Conservation (phyloP, 2,113 vertebrate species). For the Acanthisitta chloris region DNA sequence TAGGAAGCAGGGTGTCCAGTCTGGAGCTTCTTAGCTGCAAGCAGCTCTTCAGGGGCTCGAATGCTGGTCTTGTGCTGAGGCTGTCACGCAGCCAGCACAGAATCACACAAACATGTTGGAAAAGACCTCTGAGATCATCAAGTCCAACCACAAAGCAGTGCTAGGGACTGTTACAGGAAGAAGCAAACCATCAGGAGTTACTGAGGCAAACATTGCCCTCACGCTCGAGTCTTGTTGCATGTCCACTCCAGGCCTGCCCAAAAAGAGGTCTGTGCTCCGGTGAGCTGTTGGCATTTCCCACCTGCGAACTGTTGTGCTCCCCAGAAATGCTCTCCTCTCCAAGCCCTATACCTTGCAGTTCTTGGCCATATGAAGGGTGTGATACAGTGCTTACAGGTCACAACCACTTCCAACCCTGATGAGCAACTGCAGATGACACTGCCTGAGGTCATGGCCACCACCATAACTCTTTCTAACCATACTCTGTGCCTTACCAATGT, state of each 20-base stretch:
- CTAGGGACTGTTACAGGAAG: background rate
- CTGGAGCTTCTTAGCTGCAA: background rate
- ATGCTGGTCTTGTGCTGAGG: background rate
- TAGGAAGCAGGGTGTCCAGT: background rate
- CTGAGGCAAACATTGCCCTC: background rate
- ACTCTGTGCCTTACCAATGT: background rate
- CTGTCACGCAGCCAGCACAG: too few relatives aligned
- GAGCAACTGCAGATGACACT: background rate
- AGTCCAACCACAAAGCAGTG: accelerated
- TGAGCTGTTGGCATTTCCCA: background rate
- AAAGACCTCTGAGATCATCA: too few relatives aligned
- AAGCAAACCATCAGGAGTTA: background rate
- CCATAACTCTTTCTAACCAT: background rate
- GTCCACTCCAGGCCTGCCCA: background rate
- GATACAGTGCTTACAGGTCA: background rate
- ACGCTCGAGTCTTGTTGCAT: background rate
- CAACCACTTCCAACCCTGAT: background rate
- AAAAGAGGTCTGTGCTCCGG: background rate
- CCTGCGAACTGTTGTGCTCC: background rate
- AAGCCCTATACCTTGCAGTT: accelerated
- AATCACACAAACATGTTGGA: too few relatives aligned
- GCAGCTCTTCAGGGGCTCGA: background rate
- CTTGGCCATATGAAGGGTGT: background rate
- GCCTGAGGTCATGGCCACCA: background rate
- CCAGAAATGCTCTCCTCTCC: background rate